phyloP scores from a whole-genome alignment of 92 coral and sea anemone species.

The Montipora capitata region DNA sequence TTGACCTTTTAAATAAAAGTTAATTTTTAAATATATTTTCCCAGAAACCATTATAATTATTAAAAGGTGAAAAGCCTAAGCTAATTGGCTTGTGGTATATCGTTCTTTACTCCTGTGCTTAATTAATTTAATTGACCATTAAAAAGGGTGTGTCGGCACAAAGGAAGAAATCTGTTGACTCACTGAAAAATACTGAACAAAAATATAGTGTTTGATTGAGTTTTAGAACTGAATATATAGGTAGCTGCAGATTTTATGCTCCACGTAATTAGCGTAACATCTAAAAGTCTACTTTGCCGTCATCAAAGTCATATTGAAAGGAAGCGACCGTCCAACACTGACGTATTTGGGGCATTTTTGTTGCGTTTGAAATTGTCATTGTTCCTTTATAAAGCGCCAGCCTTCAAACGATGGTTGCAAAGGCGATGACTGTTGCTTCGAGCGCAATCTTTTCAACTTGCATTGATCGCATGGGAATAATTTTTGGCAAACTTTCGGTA shows the following conservation, averaged over 20 bases:
- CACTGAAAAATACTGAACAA: background rate
- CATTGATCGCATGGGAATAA: no score
- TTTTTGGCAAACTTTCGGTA: no score
- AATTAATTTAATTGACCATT: constrained; percentile 13
- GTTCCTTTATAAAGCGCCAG: background rate
- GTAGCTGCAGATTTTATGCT: no score
- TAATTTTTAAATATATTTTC: no score
- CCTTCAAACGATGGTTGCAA: background rate
- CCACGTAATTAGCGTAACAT: no score
- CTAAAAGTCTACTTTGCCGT: no score
- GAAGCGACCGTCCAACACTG: background rate
- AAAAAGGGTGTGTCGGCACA: constrained; percentile 4
- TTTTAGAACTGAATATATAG: background rate
- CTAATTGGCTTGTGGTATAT: constrained; percentile 5
- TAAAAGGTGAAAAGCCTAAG: background rate
- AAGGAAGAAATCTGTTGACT: constrained; percentile 9
- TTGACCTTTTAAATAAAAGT: no score
- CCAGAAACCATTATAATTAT: no score
- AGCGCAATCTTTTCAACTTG: background rate
- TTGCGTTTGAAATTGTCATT: constrained; percentile 8
- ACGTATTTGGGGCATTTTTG: constrained; percentile 3
- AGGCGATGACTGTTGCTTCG: constrained; percentile 7
- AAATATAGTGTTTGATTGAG: background rate
- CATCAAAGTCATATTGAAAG: no score
- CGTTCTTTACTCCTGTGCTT: constrained; percentile 2